Base-by-base conservation (phyloP, 2,113 vertebrate species). In the Dipodomys stephensi region DNA sequence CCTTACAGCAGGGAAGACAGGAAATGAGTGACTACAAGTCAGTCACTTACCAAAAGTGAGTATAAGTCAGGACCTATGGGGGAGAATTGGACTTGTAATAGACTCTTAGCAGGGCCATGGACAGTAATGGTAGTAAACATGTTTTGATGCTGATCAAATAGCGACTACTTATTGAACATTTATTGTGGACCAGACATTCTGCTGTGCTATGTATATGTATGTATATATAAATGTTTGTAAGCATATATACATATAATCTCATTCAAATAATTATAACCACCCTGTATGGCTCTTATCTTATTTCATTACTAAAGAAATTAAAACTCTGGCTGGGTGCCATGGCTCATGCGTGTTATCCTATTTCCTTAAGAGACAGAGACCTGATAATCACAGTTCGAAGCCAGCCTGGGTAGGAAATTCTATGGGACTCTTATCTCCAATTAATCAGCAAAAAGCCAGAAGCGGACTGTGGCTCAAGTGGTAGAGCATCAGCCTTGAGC, bases 31-130 rank as follows among this genome's bases (percentile, higher is more conserved):
- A 94, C 77, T 86, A 84, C 32, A 67, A 92, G 30, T 72, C 82
- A 93, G 90, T 57, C 85, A 95, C 32, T 77, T 88, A 92, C 65
- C 53, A 69, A 32, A 78, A 92, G 82, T 84, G 72, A 92, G 76
- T 23, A 25, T 28, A 69, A 72, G 25, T 88, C 46, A 81, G 64
- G 30, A 25, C 18, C 53, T 78, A 72, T 89, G 60, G 23, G 20
- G 20, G 81, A 93, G 35, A 15, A 71, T 83, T 96, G 87, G 49
- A 92, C 13, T 10, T 80, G 7, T 83, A 94, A 87, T 1, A 91
- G 15, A 9, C 69, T 94, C 62, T 92, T 57, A n/a, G 0, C 46
- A 91, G 65, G 35, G 35, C 12, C 88, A 20, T 65, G 22, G 39
- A 85, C 72, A 53, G 49, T 77, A 85, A 92, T 84, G 19, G 88